Evolutionary conservation across 1,140 invertebrate species (phyloP).

Genomic region (Physella acuta): DNA sequence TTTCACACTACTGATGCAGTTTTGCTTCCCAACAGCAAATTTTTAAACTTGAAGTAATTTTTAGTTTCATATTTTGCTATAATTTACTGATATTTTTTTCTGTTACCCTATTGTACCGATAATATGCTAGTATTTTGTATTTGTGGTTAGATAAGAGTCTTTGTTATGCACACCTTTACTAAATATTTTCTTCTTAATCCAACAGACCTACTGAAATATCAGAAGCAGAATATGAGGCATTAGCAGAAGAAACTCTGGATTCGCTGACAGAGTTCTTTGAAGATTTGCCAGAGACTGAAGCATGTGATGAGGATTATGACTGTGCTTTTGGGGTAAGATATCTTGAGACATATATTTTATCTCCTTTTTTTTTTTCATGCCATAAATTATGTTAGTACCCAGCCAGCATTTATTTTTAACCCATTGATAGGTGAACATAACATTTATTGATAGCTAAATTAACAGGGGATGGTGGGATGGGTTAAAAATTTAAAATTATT

Average conservation of each 20-base stretch:
- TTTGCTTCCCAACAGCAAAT: no score
- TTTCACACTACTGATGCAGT: no score
- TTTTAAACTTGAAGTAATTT: no score
- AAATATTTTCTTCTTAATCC: no score
- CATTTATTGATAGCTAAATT: no score
- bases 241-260: constrained; percentile 54
- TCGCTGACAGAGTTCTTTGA: constrained; percentile 55
- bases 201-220: constrained; percentile 25
- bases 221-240: constrained; percentile 46
- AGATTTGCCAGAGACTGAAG: constrained; percentile 41
- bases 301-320: constrained; percentile 49
- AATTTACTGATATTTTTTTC: no score
- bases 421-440: background rate
- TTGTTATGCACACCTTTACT: background rate
- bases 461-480: no score
- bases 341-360: no score
- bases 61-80: no score
- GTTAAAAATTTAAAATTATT: no score
- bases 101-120: no score
- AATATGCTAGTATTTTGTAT: no score
- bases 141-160: background rate
- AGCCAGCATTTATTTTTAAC: background rate
- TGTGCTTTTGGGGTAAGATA: constrained; percentile 43
- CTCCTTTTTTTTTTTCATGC: background rate
- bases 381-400: background rate